Evolutionary conservation across 2,797 vertebrate species (phyloP).

Genomic region (Pangasius sanitwongsei): DNA sequence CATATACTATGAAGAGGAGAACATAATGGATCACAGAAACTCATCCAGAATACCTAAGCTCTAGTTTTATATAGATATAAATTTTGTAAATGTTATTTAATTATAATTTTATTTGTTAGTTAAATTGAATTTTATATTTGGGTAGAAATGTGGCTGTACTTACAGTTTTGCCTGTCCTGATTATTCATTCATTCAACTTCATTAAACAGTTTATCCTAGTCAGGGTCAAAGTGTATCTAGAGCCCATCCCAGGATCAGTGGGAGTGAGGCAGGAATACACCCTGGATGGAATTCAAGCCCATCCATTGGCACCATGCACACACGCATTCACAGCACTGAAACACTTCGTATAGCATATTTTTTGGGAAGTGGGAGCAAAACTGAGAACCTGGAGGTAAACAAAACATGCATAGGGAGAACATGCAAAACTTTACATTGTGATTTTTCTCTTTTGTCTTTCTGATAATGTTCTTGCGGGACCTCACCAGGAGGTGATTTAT

Average conservation of each 20-base stretch:
- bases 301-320: not conserved
- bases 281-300: not conserved
- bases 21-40: not conserved
- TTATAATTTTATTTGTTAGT: not conserved
- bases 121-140: not conserved
- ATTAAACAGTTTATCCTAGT: not conserved
- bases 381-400: not conserved
- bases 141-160: not conserved
- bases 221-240: not conserved
- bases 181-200: not conserved
- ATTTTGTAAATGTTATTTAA: not conserved
- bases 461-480: slow-evolving; percentile 68
- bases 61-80: not conserved
- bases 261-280: not conserved
- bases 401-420: not conserved
- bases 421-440: not conserved
- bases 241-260: not conserved
- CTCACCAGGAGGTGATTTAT: slow-evolving; percentile 68
- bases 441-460: slow-evolving; percentile 33
- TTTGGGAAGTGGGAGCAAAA: not conserved
- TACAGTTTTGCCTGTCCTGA: not conserved
- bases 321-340: not conserved
- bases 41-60: not conserved
- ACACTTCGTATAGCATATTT: not conserved
- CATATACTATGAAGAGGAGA: not conserved